phyloP scores from a whole-genome alignment of 2,113 vertebrate species.

The Rafetus swinhoei region DNA sequence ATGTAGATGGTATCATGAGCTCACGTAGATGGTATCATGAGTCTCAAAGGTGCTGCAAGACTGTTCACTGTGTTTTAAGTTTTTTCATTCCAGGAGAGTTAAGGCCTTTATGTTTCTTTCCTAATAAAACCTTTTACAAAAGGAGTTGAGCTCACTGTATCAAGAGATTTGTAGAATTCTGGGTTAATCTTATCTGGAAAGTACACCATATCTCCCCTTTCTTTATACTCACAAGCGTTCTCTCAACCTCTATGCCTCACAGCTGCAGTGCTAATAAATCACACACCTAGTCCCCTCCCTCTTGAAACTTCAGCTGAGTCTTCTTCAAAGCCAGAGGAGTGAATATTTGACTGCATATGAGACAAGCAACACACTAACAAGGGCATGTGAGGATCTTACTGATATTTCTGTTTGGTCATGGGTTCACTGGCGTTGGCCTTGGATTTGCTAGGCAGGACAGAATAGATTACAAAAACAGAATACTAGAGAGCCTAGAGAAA shows the following conservation, averaged over 20 bases:
- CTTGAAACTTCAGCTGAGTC: conserved; percentile 8
- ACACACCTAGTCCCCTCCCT: conserved; percentile 5
- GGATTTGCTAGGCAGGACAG: conserved; percentile 28
- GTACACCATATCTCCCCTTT: conserved; percentile 20
- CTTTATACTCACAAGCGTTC: conserved; percentile 57
- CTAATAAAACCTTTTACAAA: conserved; percentile 31
- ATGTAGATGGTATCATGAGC: too few species aligned
- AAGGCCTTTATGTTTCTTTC: conserved; percentile 15
- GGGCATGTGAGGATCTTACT: not conserved
- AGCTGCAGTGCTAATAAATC: conserved; percentile 54
- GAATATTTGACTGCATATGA: not conserved
- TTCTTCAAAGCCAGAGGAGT: conserved; percentile 54
- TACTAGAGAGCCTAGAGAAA: not conserved
- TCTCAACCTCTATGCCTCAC: conserved; percentile 43
- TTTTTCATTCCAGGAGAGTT: not conserved
- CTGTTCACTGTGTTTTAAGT: too few species aligned
- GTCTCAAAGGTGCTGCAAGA: too few species aligned
- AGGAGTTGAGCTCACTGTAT: conserved; percentile 33
- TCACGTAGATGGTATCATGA: too few species aligned
- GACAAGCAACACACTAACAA: not conserved
- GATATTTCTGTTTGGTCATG: conserved; percentile 12
- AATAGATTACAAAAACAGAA: not conserved
- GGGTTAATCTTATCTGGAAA: conserved; percentile 57
- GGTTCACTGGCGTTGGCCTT: conserved; percentile 34
- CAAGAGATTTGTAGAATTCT: conserved; percentile 58